These are phyloP conservation scores for Centruroides vittatus DNA, from an alignment of 1,140 invertebrate genomes.

Conservation along the genomic window DNA sequence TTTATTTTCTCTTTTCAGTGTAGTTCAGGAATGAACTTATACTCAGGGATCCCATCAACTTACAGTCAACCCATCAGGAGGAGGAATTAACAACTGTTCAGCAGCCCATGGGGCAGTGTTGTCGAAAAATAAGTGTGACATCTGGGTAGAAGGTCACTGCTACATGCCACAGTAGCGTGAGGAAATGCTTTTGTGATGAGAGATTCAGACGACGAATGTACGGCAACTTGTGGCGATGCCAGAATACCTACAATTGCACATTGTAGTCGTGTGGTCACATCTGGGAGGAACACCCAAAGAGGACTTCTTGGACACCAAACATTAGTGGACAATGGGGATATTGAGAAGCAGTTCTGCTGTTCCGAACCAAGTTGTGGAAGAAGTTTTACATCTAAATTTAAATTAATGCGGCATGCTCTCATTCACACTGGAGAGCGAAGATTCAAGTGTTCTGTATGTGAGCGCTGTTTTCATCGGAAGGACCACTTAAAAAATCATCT, in stretches of 20 bases:
- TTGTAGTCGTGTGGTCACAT: neutral
- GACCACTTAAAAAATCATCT: conserved; percentile 76
- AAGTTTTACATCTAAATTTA: conserved; percentile 14
- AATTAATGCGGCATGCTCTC: conserved; percentile 81
- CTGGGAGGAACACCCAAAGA: conserved; percentile 2
- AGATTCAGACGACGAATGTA: neutral
- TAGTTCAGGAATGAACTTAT: too few relatives aligned
- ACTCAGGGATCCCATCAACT: too few relatives aligned
- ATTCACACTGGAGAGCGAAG: conserved; percentile 72
- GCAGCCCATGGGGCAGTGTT: too few relatives aligned
- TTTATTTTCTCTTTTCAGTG: too few relatives aligned
- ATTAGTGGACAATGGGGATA: conserved; percentile 5
- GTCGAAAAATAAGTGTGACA: too few relatives aligned
- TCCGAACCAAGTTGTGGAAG: conserved; percentile 8
- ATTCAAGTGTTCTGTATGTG: conserved; percentile 79
- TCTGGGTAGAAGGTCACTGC: too few relatives aligned
- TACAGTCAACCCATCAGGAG: too few relatives aligned
- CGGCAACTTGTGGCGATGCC: neutral
- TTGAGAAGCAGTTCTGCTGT: conserved; percentile 9
- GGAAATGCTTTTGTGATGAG: neutral
- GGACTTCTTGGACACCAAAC: conserved; percentile 7
- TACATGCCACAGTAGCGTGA: too few relatives aligned
- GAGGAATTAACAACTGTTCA: too few relatives aligned
- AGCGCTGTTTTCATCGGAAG: conserved; percentile 82
- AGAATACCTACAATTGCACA: neutral